These are phyloP conservation scores for Lepus europaeus DNA, from an alignment of 2,113 vertebrate species.

Conservation along the genomic window DNA sequence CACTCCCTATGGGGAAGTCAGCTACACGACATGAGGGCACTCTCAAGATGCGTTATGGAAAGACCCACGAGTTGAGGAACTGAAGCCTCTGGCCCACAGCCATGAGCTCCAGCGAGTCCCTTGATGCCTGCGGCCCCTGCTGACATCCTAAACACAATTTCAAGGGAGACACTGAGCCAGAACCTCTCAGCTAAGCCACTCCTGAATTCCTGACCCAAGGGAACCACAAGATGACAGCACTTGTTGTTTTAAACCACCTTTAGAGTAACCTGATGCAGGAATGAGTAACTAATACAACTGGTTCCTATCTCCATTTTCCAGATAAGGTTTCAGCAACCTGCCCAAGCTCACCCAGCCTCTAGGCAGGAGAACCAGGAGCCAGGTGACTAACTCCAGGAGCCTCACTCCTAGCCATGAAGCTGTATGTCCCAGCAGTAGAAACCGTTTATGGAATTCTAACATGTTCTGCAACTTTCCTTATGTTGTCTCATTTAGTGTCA, in stretches of 20 bases:
- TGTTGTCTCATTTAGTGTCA: constrained; percentile 45
- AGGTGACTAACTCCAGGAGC: background rate
- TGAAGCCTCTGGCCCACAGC: background rate
- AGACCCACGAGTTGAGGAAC: background rate
- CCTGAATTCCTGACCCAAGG: constrained; percentile 12
- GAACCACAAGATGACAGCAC: constrained; percentile 31
- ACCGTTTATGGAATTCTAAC: background rate
- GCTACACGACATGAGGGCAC: background rate
- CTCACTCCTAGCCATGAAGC: constrained; percentile 38
- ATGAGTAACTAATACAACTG: background rate
- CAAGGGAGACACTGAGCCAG: background rate
- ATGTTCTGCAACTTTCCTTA: constrained; percentile 27
- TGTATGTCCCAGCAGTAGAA: background rate
- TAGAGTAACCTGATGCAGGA: background rate
- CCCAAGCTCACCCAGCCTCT: background rate
- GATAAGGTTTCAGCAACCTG: constrained; percentile 17
- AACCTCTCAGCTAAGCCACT: constrained; percentile 10
- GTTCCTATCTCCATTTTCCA: constrained; percentile 32
- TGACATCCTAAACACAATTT: constrained; percentile 16
- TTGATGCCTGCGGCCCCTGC: background rate
- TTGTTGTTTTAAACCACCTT: constrained; percentile 43
- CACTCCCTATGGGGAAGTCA: background rate
- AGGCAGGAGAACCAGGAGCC: background rate
- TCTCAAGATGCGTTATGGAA: constrained; percentile 1
- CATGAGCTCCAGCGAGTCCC: background rate